These are phyloP conservation scores for Cynodonichthys magdalenae DNA, from an alignment of 2,797 vertebrate species.

Conservation along the genomic window DNA sequence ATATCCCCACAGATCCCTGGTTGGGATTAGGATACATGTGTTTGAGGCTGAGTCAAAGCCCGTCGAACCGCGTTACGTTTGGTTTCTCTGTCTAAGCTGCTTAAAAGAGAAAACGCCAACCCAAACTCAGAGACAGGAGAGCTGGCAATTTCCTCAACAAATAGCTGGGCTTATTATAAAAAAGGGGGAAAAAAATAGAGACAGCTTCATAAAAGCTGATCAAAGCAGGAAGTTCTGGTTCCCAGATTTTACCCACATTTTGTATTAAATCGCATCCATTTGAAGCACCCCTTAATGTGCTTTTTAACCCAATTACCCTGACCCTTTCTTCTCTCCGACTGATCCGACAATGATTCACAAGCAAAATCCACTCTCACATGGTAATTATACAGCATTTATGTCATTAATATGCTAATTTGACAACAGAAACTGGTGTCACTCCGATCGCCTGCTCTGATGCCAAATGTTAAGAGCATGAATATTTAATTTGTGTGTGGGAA, in stretches of 20 bases:
- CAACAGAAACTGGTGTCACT: slow-evolving; percentile 56
- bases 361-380: slow-evolving; percentile 67
- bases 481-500: slow-evolving; percentile 55
- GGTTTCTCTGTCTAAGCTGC: slow-evolving; percentile 54
- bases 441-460: slow-evolving; percentile 47
- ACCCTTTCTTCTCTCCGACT: slow-evolving; percentile 57
- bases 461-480: slow-evolving; percentile 69
- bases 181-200: not conserved
- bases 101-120: slow-evolving; percentile 49
- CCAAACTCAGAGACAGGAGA: slow-evolving; percentile 8
- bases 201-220: slow-evolving; percentile 10
- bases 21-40: slow-evolving; percentile 54
- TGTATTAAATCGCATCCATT: slow-evolving; percentile 32
- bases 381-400: slow-evolving; percentile 78
- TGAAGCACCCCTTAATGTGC: slow-evolving; percentile 46
- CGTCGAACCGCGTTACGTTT: slow-evolving; percentile 55
- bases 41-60: slow-evolving; percentile 43
- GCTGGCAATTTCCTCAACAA: slow-evolving; percentile 16
- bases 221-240: slow-evolving; percentile 25
- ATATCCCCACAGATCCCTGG: slow-evolving; percentile 39
- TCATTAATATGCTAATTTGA: slow-evolving; percentile 80
- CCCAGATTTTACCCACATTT: slow-evolving; percentile 9
- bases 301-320: slow-evolving; percentile 69
- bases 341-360: slow-evolving; percentile 65
- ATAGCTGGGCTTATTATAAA: slow-evolving; percentile 10